These are phyloP conservation scores for Tamandua tetradactyla DNA, from an alignment of 2,797 vertebrate species.

Conservation along the genomic window DNA sequence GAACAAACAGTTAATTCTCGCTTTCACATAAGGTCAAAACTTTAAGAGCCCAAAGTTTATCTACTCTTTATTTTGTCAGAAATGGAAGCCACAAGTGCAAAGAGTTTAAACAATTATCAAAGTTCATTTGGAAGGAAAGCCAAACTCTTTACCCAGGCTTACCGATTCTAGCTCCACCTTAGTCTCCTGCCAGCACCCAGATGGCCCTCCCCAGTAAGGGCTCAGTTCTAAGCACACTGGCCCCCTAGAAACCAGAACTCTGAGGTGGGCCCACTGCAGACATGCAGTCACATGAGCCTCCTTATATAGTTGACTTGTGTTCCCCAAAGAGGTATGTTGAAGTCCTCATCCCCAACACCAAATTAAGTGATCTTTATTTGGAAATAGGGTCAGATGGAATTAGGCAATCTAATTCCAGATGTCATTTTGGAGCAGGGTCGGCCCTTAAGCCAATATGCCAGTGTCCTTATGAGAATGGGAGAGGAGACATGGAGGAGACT, in stretches of 20 bases:
- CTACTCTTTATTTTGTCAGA: neutral
- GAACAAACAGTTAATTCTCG: conserved; percentile 36
- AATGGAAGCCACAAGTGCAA: neutral
- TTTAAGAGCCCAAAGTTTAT: conserved; percentile 22
- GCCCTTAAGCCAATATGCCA: too few species aligned
- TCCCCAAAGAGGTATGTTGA: too few species aligned
- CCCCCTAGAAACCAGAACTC: neutral
- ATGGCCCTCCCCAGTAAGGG: neutral
- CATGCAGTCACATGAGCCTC: neutral
- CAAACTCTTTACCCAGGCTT: conserved; percentile 5
- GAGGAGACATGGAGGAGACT: too few species aligned
- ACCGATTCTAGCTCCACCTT: neutral
- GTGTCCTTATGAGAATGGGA: too few species aligned
- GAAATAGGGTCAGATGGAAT: too few species aligned
- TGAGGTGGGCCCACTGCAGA: neutral
- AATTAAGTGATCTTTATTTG: too few species aligned
- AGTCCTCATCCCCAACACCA: too few species aligned
- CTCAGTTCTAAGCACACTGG: neutral
- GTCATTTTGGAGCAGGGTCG: too few species aligned
- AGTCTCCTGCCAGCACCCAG: too few species aligned
- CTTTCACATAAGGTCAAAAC: neutral
- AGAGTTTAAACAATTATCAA: conserved; percentile 40
- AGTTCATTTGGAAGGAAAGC: conserved; percentile 20
- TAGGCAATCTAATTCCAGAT: too few species aligned
- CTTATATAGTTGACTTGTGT: too few species aligned